phyloP scores from a whole-genome alignment of 2,113 vertebrate species.

The Aphyosemion australe region DNA sequence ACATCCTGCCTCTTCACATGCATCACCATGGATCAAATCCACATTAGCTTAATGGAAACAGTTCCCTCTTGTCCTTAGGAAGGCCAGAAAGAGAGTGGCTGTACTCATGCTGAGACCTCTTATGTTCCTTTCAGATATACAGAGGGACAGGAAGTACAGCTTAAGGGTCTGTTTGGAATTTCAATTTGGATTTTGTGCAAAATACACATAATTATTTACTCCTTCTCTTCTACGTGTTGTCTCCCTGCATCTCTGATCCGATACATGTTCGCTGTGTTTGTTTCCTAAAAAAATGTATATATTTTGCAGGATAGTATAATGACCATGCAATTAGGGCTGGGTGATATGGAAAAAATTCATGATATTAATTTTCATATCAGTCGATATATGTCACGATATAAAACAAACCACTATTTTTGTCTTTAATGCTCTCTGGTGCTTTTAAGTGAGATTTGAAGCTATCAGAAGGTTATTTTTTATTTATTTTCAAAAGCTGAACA shows the following conservation, averaged over 20 bases:
- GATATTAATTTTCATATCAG: too few relatives aligned
- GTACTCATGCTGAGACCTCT: slow-evolving; percentile 51
- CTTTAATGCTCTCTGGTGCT: too few relatives aligned
- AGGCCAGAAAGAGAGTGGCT: slow-evolving; percentile 19
- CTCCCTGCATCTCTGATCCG: slow-evolving; percentile 20
- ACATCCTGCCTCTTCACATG: slow-evolving; percentile 58
- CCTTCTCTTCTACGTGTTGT: slow-evolving; percentile 1
- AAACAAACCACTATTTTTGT: too few relatives aligned
- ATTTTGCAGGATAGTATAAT: too few relatives aligned
- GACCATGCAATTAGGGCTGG: too few relatives aligned
- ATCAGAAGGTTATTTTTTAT: too few relatives aligned
- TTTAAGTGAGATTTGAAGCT: too few relatives aligned
- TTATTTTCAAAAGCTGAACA: too few relatives aligned
- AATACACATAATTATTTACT: slow-evolving; percentile 5
- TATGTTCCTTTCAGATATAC: slow-evolving; percentile 48
- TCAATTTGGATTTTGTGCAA: slow-evolving; percentile 38
- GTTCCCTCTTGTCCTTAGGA: slow-evolving; percentile 57
- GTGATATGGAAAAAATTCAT: too few relatives aligned
- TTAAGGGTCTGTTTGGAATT: slow-evolving; percentile 59
- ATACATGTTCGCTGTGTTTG: too few relatives aligned
- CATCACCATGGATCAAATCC: slow-evolving; percentile 60
- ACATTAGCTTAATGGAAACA: slow-evolving; percentile 68
- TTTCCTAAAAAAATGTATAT: too few relatives aligned
- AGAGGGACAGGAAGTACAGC: slow-evolving; percentile 60
- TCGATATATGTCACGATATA: too few relatives aligned